Base-by-base conservation (phyloP, 2,797 vertebrate species). In the Melanotaenia parkinsoni region DNA sequence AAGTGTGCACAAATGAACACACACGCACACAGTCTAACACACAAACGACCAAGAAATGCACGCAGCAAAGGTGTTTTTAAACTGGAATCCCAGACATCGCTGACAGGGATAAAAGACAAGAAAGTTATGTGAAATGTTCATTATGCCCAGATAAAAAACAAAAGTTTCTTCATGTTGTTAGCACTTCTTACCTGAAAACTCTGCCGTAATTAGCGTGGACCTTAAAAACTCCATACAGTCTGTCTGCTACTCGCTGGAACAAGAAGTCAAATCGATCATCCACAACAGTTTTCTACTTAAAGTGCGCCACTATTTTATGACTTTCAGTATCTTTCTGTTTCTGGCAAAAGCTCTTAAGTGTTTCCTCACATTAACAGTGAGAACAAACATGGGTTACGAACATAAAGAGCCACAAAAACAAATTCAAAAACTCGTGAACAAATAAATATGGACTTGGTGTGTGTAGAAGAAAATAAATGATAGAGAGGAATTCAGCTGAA, bases 121-220 rank as follows among this genome's bases (percentile, higher is more conserved):
- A 38, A 38, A 1, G 5, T 43, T 43, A 43, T 43, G 40, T 14
- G 40, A 43, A 16, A 43, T 5, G 40, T 43, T 43, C 40, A 43
- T 43, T 14, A 43, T 16, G 40, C 40, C 40, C 14, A 43, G 14
- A 43, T 5, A 32, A 32, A 32, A 32, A 43, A 9, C 2, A 37
- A 5, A 14, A 16, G 13, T 43, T 43, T 43, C 12, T 43, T 43
- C 13, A 43, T 43, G 68, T 5, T 22, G 58, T 14, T 62, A 6
- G 20, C 24, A 47, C 77, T 63, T 62, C 93, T 93, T 90, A 98
- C 98, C 98, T 99, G 92, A 99, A 99, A 40, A 99, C 96, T 93
- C 98, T 93, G 70, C 98, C 98, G 0, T 99, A 99, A 92, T 99
- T 99, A 22, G 96, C 98, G 67, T 99, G 98, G 74, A 99, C 98